These are phyloP conservation scores for Neogobius melanostomus DNA, from an alignment of 2,113 vertebrate genomes.

Conservation along the genomic window DNA sequence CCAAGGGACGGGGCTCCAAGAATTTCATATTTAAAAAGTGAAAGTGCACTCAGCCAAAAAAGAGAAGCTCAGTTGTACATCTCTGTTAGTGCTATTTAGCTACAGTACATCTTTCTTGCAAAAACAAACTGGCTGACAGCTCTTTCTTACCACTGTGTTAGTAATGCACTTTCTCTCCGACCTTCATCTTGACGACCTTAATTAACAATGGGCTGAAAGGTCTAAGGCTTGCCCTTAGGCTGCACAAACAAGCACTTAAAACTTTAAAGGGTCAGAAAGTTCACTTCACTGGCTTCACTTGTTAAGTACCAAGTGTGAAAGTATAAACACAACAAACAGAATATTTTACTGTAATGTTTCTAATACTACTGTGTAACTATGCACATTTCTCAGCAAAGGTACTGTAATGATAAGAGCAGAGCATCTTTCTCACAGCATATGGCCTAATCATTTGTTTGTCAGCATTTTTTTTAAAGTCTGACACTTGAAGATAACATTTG, in stretches of 20 bases:
- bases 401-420: background rate
- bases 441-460: constrained; percentile 10
- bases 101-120: background rate
- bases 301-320: constrained; percentile 20
- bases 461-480: constrained; percentile 20
- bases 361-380: background rate
- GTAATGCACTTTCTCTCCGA: constrained; percentile 27
- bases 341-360: background rate
- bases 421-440: background rate
- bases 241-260: constrained; percentile 34
- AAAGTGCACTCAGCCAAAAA: constrained; percentile 3
- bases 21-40: constrained; percentile 13
- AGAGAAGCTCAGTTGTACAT: constrained; percentile 6
- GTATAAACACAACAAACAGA: background rate
- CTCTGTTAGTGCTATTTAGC: background rate
- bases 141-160: constrained; percentile 14
- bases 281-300: constrained; percentile 33
- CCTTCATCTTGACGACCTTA: constrained; percentile 22
- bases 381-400: background rate
- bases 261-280: constrained; percentile 40
- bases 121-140: constrained; percentile 11
- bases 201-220: constrained; percentile 37
- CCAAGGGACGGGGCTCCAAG: background rate
- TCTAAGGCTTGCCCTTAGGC: constrained; percentile 29
- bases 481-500: constrained; percentile 33